Evolutionary conservation across 2,113 vertebrate species (phyloP), one percentile per base, ranked within the genome.

Genomic region (Xenopus laevis): DNA sequence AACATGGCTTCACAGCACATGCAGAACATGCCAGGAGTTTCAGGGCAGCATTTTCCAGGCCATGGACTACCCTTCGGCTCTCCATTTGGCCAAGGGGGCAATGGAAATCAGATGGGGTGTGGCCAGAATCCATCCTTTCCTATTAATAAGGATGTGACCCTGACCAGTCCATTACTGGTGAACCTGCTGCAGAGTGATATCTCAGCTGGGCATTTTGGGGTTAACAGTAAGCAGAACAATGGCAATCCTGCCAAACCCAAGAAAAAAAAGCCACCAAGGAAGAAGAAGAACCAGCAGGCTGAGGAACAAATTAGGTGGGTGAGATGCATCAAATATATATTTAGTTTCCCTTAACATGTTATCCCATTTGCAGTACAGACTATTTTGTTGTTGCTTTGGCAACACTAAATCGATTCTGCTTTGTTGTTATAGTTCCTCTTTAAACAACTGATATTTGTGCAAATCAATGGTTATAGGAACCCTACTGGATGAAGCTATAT

Each of bases 101-200:
- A 89, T 76, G 90, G 88, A 75, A 95, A 91, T 81, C 97, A 98
- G 82, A 93, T 98, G 85, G 86, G 91, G 64, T 97, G 96, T 85
- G 95, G 89, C 78, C 96, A 98, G 82, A 88, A 90, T 65, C 91
- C 92, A 68, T 92, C 89, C 61, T 99, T 98, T 83, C 93, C 93
- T 0, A 92, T 95, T 74, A 99, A 94, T 85, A 99, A 99, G 84
- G 97, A 99, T 80, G 97, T 99, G 71, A 99, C 96, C 0, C 83
- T 99, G 82, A 99, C 97, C 15, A 99, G 97, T 60, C 97, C 97
- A 0, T 86, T 99, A 68, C 88, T 99, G 79, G 97, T 99, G 79
- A 99, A 99, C 86, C 89, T 99, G 66, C 86, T 99, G 17, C 97
- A 99, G 79, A 99, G 97, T 17, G 97, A 99, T 79, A 99, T 99